Evolutionary conservation across 2,888 invertebrate species (phyloP).

Genomic region (Slavum lentiscoides): DNA sequence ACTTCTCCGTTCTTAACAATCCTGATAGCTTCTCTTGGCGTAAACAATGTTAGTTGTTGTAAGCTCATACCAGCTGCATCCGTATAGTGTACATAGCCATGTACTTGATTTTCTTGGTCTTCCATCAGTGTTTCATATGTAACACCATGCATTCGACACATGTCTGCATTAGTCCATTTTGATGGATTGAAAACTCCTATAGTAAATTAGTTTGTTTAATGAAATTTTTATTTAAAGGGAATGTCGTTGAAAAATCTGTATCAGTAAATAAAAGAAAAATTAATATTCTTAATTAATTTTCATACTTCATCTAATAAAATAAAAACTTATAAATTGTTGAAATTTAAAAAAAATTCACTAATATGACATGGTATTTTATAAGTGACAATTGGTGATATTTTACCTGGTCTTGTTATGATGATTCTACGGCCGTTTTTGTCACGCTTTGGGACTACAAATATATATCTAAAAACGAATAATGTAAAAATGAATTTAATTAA

Average conservation of each 20-base stretch:
- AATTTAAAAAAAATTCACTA: too few species aligned
- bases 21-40: conserved; percentile 67
- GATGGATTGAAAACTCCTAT: conserved; percentile 76
- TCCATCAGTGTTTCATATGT: conserved; percentile 79
- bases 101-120: conserved; percentile 78
- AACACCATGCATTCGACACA: conserved; percentile 76
- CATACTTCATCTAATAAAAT: neutral
- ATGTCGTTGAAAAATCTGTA: neutral
- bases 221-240: neutral
- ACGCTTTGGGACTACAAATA: conserved; percentile 56
- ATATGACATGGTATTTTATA: neutral
- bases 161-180: conserved; percentile 75
- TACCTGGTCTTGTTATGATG: conserved; percentile 77
- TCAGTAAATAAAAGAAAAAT: neutral
- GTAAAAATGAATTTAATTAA: neutral
- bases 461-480: conserved; percentile 54
- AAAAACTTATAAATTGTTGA: too few species aligned
- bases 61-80: conserved; percentile 60
- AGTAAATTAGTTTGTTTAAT: neutral
- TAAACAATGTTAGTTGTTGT: conserved; percentile 60
- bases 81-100: conserved; percentile 74
- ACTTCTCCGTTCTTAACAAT: conserved; percentile 83
- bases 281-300: neutral
- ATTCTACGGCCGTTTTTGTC: conserved; percentile 68
- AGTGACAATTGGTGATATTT: neutral